These are phyloP conservation scores for Apogon talboti DNA, from an alignment of 2,797 vertebrate genomes.

Conservation along the genomic window DNA sequence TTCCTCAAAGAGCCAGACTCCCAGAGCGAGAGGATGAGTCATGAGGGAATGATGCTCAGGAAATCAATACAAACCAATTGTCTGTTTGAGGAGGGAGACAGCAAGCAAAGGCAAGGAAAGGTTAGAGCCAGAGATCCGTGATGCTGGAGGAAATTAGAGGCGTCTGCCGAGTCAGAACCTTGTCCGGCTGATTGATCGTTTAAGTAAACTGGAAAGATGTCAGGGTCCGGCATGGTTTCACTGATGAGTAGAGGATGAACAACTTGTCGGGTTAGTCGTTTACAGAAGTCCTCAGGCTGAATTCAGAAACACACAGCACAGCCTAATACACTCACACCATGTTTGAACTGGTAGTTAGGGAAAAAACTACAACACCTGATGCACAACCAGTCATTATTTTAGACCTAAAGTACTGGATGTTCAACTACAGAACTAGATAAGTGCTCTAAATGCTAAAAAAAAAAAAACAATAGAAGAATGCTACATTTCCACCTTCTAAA, in stretches of 20 bases:
- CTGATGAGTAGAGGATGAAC: conserved; percentile 11
- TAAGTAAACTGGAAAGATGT: conserved; percentile 44
- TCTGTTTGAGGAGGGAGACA: conserved; percentile 64
- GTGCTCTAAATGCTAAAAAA: too few species aligned
- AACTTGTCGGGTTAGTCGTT: conserved; percentile 26
- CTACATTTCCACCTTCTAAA: too few species aligned
- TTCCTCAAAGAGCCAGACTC: conserved; percentile 51
- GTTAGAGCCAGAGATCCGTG: conserved; percentile 21
- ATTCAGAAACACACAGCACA: conserved; percentile 6
- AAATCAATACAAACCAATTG: conserved; percentile 72
- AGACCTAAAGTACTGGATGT: too few species aligned
- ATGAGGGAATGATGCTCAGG: conserved; percentile 56
- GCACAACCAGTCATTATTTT: too few species aligned
- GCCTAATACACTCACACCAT: not conserved
- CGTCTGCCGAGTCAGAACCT: conserved; percentile 41
- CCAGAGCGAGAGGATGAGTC: conserved; percentile 64
- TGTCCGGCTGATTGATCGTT: conserved; percentile 54
- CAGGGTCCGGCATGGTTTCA: conserved; percentile 13
- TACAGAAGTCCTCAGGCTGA: conserved; percentile 16
- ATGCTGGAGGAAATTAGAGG: conserved; percentile 55
- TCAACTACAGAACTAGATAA: too few species aligned
- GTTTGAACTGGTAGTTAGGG: not conserved
- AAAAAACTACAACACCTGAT: not conserved
- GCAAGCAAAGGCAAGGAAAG: conserved; percentile 43
- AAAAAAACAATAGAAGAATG: too few species aligned